Evolutionary conservation across 2,888 invertebrate species (phyloP), one percentile per base, ranked within the genome.

Genomic region (Frankliniella fusca): DNA sequence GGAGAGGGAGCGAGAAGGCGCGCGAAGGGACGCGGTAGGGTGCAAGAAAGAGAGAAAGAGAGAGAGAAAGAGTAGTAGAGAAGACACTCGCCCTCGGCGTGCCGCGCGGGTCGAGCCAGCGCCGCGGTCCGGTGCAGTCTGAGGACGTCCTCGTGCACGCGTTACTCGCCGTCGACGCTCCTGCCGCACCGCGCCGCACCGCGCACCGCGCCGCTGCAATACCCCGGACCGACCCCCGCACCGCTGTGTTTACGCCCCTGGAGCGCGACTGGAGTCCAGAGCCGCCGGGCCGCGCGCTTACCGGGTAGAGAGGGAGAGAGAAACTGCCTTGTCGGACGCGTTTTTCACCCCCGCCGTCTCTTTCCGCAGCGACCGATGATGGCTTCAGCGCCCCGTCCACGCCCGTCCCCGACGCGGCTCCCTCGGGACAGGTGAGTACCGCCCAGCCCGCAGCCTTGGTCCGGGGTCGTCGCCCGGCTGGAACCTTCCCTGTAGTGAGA

Each of bases 51-150:
- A 54, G 54, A 54, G 61, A 61, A 0, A 15, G 61, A 10, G 61
- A 61, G 61, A 54, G 54, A 54, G 54, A 54, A 9, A 54, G 54
- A 54, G 54, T 5, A 9, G 18, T 3, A 54, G 54, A 54, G 54
- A 5, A 38, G 38, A 38, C 38, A 38, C 61, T 61, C 61, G 38
- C 38, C 38, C 70, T 12, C 12, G 70, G 70, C 70, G 70, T 23
- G 70, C 23, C 70, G 27, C 27, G 23, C 70, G 70, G 70, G 70
- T 76, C 70, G 70, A 12, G 54, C 54, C 38, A 38, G 38, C 38
- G 54, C 18, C 54, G 18, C 15, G 54, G 70, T 76, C 18, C 70
- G 70, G 70, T 27, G 70, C 70, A 76, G 70, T 76, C 70, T 76
- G 70, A 76, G 70, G 70, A 76, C 70, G 70, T 76, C 70, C 70